Evolutionary conservation across 1,140 invertebrate species (phyloP).

Genomic region (Calosoma granatense): DNA sequence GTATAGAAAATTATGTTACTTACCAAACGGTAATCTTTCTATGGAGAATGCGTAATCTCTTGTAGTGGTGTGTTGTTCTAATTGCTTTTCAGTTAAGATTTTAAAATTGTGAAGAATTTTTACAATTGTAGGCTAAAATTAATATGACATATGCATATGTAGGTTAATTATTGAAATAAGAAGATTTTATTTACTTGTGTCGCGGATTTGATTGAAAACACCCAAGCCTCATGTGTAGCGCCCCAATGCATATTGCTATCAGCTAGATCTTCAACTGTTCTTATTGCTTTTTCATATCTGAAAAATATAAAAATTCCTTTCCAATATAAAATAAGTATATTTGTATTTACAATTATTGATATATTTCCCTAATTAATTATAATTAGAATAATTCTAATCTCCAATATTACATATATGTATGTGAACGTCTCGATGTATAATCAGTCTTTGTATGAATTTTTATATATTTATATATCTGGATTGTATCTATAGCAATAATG

Average conservation of each 20-base stretch:
- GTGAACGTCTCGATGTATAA: no score
- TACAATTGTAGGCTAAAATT: constrained; percentile 27
- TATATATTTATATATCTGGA: no score
- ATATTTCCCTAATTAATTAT: constrained; percentile 2
- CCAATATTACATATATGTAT: no score
- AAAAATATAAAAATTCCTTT: constrained; percentile 13
- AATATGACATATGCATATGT: constrained; percentile 24
- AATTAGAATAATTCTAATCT: no score
- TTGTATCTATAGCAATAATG: no score
- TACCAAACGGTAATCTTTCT: constrained; percentile 39
- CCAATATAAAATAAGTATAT: background rate
- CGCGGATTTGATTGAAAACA: constrained; percentile 39
- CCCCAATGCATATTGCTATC: constrained; percentile 41
- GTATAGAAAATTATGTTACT: constrained; percentile 13
- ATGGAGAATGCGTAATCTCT: constrained; percentile 39
- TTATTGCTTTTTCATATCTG: constrained; percentile 36
- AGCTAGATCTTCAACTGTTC: constrained; percentile 40
- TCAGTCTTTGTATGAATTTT: no score
- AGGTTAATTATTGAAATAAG: constrained; percentile 4
- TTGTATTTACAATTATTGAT: background rate
- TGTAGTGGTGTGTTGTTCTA: constrained; percentile 33
- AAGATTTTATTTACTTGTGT: constrained; percentile 9
- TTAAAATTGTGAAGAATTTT: constrained; percentile 36
- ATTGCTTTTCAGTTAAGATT: constrained; percentile 32
- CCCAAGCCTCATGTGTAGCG: constrained; percentile 45